Evolutionary conservation across 2,113 vertebrate species (phyloP), one percentile per base, ranked within the genome.

Genomic region (Nicator chloris): DNA sequence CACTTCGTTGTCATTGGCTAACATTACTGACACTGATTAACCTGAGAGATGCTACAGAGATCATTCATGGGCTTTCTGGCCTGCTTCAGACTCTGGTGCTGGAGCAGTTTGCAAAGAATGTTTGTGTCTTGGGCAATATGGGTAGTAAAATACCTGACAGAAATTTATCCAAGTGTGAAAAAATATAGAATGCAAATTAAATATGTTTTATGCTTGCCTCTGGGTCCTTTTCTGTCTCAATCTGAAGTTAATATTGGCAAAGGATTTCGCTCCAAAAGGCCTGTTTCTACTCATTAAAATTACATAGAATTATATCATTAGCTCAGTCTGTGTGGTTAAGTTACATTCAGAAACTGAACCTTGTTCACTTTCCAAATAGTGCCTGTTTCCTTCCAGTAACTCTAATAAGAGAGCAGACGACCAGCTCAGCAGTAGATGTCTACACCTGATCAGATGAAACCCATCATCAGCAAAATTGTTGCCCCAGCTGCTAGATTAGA

Each of bases 261-360:
- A 89, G 20, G 12, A 54, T 70, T 92, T 91, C 35, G 78, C 7
- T 44, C 21, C 39, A 56, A 89, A 96, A 75, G 35, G 72, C 21
- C 51, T 91, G 28, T 81, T 92, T 86, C 83, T 86, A 42, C 59
- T 89, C 64, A 83, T 80, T 86, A 91, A 96, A 91, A 89, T 75
- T 80, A 66, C 69, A 16, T 73, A 73, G 57, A 88, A 71, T 93
- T 94, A 88, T 49, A 37, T 78, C 50, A 77, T 88, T 84, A 91
- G 47, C 27, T 92, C 35, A 37, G 33, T 61, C 68, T 66, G 2
- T 75, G 81, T 54, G 35, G 28, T 72, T 91, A 88, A 92, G 53
- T 76, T 79, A 60, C 44, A 60, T 79, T 94, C 70, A 68, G 40
- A 93, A 85, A 64, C 31, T 10, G 28, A 90, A 92, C 50, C 28